A percentile compares a stretch with the other conserved stretches of the same genome.
Conservation (phyloP, 2,113 vertebrate species). For the Telmatochromis sp. region DNA sequence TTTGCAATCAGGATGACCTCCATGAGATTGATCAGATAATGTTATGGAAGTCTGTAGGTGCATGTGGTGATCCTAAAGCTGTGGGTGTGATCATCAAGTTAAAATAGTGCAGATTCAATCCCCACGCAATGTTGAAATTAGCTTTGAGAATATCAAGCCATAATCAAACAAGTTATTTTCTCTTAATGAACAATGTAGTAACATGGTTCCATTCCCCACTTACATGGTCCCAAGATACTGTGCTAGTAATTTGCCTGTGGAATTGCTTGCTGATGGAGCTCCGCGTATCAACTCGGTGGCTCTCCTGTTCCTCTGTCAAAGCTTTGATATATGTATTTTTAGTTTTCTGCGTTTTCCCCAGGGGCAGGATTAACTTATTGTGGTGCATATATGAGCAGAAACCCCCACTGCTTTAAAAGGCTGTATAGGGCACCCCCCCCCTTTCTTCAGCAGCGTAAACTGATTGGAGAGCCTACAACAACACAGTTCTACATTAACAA, state of each 20-base stretch:
- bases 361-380: neutral
- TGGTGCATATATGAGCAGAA: neutral
- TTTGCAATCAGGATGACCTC: neutral
- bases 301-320: neutral
- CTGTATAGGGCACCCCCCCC: neutral
- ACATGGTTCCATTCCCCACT: neutral
- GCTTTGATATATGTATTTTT: neutral
- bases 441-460: neutral
- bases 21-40: neutral
- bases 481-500: conserved; percentile 21
- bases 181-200: neutral
- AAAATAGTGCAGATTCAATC: neutral
- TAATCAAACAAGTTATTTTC: neutral
- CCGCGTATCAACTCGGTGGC: neutral
- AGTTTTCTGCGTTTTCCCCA: neutral
- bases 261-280: neutral
- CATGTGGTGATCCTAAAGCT: neutral
- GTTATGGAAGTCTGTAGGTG: neutral
- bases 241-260: neutral
- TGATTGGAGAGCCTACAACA: conserved; percentile 2
- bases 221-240: neutral
- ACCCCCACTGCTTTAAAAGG: neutral
- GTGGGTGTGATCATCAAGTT: neutral
- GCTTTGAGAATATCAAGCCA: neutral
- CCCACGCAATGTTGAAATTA: neutral